Evolutionary conservation across 2,888 invertebrate genomes (phyloP).

Genomic region (Brassicogethes aeneus): DNA sequence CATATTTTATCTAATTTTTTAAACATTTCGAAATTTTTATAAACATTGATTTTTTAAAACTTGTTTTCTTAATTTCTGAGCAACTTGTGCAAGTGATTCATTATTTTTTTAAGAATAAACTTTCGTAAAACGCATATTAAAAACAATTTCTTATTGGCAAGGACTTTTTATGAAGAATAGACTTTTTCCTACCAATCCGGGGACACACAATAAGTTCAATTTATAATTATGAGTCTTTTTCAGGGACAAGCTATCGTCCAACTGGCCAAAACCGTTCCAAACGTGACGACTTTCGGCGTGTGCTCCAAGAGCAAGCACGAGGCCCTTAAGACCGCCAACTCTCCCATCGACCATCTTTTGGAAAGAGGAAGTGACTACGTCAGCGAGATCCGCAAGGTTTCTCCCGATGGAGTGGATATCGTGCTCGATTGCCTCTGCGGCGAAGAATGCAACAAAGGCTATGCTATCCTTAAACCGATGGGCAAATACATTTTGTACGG

Average conservation of each 20-base stretch:
- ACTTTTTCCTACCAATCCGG: too few species aligned
- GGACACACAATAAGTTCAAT: too few species aligned
- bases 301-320: conserved; percentile 81
- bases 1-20: too few species aligned
- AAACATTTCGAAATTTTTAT: too few species aligned
- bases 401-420: conserved; percentile 74
- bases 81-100: too few species aligned
- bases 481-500: conserved; percentile 84
- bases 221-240: too few species aligned
- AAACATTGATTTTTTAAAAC: too few species aligned
- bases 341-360: conserved; percentile 64
- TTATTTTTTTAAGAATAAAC: too few species aligned
- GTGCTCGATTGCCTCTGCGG: conserved; percentile 84
- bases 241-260: conserved; percentile 82
- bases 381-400: conserved; percentile 72
- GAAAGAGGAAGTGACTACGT: conserved; percentile 76
- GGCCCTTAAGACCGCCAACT: conserved; percentile 60
- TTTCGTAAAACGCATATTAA: too few species aligned
- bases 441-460: conserved; percentile 80
- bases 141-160: too few species aligned
- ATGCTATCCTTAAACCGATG: conserved; percentile 75
- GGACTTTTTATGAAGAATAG: too few species aligned
- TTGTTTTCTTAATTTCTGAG: too few species aligned
- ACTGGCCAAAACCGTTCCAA: conserved; percentile 68
- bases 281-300: conserved; percentile 76